Evolutionary conservation across 2,888 invertebrate genomes (phyloP), one percentile per base, ranked within the genome.

Genomic region (Ichneumoninae sp.): DNA sequence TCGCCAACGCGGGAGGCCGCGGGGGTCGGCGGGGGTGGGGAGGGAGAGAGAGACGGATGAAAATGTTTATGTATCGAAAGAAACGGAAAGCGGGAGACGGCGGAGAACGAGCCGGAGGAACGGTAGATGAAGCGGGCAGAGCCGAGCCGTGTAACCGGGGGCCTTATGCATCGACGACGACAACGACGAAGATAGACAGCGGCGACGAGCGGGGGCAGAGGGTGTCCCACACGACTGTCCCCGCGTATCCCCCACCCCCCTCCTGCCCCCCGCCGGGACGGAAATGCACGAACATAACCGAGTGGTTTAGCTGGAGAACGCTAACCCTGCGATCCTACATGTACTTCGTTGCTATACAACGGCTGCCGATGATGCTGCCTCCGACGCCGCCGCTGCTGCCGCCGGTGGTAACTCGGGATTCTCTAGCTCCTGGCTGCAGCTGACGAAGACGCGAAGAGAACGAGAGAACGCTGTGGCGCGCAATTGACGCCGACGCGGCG

Each of bases 31-130:
- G 10, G n/a, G 4, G 57, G 26, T 16, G 16, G 60, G 5, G 74
- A 65, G 71, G 40, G 50, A 81, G 78, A n/a, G 47, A 65, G 60
- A 72, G 77, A 71, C 65, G 62, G 68, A 50, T 44, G 74, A 84
- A 90, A 87, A 91, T 89, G 89, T 90, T 90, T 90, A 89, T 87
- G 88, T 89, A 90, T 91, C 88, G 89, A 87, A 90, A 89, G 89
- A 89, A 90, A 89, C 86, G 88, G 88, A 88, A 89, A 87, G 82
- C 83, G 65, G n/a, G 60, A 54, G 66, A 22, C 26, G 22, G 69
- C 40, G n/a, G 57, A 74, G 62, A 6, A 22, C 7, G 10, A 13
- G 62, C 47, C 10, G 54, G 7, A 40, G 54, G 26, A 72, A 50
- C 52, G 71, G 19, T 54, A 47, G 69, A 78, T 19, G 30, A 76